These are phyloP conservation scores for Prosapia bicincta DNA, from an alignment of 2,888 invertebrate species.

Conservation along the genomic window DNA sequence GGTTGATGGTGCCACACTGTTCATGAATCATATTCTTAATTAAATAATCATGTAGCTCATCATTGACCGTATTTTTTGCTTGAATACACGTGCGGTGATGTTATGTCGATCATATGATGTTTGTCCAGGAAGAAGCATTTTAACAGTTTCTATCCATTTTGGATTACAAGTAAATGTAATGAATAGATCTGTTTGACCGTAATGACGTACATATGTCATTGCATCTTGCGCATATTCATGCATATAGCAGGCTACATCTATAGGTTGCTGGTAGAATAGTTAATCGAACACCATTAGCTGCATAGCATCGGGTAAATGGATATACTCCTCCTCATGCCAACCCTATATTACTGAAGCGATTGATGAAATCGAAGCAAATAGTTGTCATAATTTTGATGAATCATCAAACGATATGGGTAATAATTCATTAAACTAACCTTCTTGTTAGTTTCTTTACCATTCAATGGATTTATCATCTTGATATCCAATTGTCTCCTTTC, in stretches of 20 bases:
- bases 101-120: constrained; percentile 31
- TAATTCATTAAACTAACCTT: constrained; percentile 20
- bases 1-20: too few relatives aligned
- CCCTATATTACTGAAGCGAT: constrained; percentile 43
- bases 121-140: constrained; percentile 31
- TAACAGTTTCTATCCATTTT: too few relatives aligned
- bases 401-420: constrained; percentile 33
- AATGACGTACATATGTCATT: constrained; percentile 41
- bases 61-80: constrained; percentile 13
- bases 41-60: constrained; percentile 19
- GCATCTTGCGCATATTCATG: too few relatives aligned
- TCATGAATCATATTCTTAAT: too few relatives aligned
- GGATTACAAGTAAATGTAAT: too few relatives aligned
- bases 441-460: constrained; percentile 24
- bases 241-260: constrained; percentile 42
- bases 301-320: constrained; percentile 39
- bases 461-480: constrained; percentile 30
- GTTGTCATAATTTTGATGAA: constrained; percentile 22
- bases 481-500: constrained; percentile 28
- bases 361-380: constrained; percentile 36
- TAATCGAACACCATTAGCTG: constrained; percentile 33
- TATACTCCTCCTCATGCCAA: constrained; percentile 43
- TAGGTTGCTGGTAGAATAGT: constrained; percentile 40
- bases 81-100: constrained; percentile 31
- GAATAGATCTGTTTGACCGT: constrained; percentile 37